Conservation (phyloP, 2,797 vertebrate genomes). For the Tragelaphus oryx region DNA sequence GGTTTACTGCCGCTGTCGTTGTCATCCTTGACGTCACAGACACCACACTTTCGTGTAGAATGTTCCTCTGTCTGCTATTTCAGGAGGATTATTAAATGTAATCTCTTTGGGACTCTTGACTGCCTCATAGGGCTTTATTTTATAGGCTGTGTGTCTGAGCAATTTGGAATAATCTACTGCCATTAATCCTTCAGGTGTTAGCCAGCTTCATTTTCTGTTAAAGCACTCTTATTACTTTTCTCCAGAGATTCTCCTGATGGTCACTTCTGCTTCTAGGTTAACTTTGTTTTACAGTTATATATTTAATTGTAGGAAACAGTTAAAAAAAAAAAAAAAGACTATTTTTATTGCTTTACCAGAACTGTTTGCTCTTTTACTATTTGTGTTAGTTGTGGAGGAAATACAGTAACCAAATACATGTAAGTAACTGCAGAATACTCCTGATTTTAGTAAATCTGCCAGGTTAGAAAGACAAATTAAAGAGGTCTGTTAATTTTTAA, state of each 20-base stretch:
- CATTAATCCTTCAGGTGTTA: neutral
- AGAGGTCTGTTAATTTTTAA: conserved; percentile 47
- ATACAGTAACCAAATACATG: neutral
- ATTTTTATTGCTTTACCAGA: neutral
- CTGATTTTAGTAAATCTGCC: neutral
- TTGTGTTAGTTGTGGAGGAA: neutral
- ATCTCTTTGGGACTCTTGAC: neutral
- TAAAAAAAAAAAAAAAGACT: neutral
- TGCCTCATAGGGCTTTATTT: neutral
- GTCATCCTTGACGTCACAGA: neutral
- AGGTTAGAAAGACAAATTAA: conserved; percentile 49
- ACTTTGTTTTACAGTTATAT: neutral
- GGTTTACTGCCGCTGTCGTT: neutral
- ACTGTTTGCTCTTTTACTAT: neutral
- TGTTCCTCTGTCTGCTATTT: neutral
- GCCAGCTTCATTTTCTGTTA: conserved; percentile 22
- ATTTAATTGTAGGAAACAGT: neutral
- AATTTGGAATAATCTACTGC: neutral
- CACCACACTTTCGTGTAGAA: neutral
- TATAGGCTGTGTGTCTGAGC: neutral
- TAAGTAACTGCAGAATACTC: neutral
- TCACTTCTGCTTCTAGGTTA: conserved; percentile 13
- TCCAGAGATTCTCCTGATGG: neutral
- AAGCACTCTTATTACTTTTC: neutral
- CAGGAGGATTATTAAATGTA: neutral